Evolutionary conservation across 2,113 vertebrate species (phyloP).

Genomic region (Psophia crepitans): DNA sequence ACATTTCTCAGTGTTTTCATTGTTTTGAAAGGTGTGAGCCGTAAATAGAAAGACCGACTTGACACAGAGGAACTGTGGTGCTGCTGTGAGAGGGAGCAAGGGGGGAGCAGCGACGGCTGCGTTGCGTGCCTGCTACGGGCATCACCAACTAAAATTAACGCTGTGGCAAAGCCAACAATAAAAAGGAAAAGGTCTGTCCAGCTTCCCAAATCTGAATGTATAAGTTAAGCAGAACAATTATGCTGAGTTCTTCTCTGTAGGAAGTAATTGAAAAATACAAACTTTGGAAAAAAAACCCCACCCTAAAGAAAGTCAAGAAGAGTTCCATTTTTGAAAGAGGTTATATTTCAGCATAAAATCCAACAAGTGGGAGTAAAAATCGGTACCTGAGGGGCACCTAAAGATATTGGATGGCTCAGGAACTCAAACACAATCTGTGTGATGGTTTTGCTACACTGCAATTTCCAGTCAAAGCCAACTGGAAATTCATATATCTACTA

Average conservation of each 20-base stretch:
- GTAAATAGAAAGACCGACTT: neutral
- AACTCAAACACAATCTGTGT: neutral
- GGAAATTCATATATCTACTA: neutral
- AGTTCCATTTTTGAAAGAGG: neutral
- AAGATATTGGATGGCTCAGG: neutral
- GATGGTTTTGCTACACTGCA: rapidly evolving
- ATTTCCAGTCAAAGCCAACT: neutral
- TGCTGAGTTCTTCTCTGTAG: neutral
- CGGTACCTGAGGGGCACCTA: too few relatives aligned
- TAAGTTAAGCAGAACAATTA: neutral
- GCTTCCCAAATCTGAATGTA: neutral
- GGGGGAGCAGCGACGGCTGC: neutral
- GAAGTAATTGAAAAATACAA: neutral
- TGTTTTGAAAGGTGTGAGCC: neutral
- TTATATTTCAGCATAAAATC: neutral
- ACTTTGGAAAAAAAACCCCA: rapidly evolving
- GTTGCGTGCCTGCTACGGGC: neutral
- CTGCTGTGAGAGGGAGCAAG: neutral
- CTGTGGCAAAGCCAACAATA: neutral
- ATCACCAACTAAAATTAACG: neutral
- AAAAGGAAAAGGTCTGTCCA: neutral
- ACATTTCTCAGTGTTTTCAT: neutral
- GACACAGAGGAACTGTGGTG: neutral
- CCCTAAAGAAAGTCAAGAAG: neutral
- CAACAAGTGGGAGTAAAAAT: neutral